Evolutionary conservation across 92 coral and sea anemone species (phyloP), one percentile per base, ranked within the genome.

Genomic region (Paramuricea clavata): DNA sequence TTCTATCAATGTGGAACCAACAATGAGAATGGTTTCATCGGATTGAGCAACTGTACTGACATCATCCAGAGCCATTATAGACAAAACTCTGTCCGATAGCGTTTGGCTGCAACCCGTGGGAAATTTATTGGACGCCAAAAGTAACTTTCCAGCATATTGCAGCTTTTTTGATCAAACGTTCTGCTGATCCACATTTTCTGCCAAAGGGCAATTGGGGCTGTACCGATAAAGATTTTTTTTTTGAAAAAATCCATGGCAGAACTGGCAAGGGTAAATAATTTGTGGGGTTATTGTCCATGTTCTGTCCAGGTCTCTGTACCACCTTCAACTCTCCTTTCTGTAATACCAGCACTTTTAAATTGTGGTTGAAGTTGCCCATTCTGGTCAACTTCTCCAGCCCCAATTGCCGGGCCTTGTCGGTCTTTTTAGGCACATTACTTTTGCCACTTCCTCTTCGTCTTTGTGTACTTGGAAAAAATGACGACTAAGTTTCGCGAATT

Each of bases 351-450:
- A 68, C 74, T 68, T 68, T 68, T 3, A 68, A 6, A 31, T 68
- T 68, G 22, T 68, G 74, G 19, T 68, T 68, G 39, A 68, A 68
- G 36, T 68, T 68, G 6, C 74, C 74, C 17, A 68, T 23, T 28
- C 39, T 68, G 5, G 6, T 22, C 36, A 68, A 7, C 36, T 68
- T 68, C 7, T 13, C 74, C 6, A 68, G 22, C 35, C 7, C 11
- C 3, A 3, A 9, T 23, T 68, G 2, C 6, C 74, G 8, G 25
- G 6, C 4, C 22, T 68, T 23, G 36, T 31, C 74, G 68, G 68
- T n/a, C n/a, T n/a, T n/a, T n/a, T n/a, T n/a, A 59, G 68, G 23
- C 9, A 8, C 6, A 19, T 7, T 5, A 59, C 68, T 59, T 59
- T 59, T 6, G 68, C 68, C 8, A 6, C 68, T 16, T 59, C 68